phyloP scores from a whole-genome alignment of 2,113 vertebrate genomes.

The Calyptomena viridis region DNA sequence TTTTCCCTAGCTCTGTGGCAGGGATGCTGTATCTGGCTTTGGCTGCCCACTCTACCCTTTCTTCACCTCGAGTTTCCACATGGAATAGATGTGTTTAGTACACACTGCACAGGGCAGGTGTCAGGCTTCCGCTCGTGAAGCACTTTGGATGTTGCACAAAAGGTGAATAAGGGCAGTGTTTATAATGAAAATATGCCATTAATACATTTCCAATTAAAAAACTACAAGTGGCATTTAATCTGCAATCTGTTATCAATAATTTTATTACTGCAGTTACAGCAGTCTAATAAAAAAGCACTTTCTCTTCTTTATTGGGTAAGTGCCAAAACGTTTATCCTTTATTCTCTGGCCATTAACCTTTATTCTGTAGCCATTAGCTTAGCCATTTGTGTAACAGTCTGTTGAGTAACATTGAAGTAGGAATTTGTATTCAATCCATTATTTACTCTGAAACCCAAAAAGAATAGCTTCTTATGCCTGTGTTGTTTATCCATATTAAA shows the following conservation, averaged over 20 bases:
- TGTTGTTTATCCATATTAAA: constrained; percentile 26
- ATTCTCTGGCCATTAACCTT: constrained; percentile 65
- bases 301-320: constrained; percentile 57
- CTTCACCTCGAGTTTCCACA: background rate
- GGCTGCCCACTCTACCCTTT: background rate
- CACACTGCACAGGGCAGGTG: background rate
- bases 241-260: constrained; percentile 64
- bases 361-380: constrained; percentile 60
- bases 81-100: background rate
- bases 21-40: fast-evolving
- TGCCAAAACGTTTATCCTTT: constrained; percentile 64
- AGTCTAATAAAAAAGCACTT: constrained; percentile 63
- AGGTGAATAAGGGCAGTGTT: constrained; percentile 6
- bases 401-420: constrained; percentile 49
- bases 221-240: background rate
- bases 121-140: background rate
- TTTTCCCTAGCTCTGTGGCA: background rate
- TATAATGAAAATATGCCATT: constrained; percentile 50
- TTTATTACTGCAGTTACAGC: constrained; percentile 47
- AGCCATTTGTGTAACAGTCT: constrained; percentile 51
- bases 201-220: constrained; percentile 33
- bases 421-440: constrained; percentile 52
- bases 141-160: background rate
- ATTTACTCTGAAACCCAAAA: constrained; percentile 36
- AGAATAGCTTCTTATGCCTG: background rate